Evolutionary conservation across 1,140 invertebrate genomes (phyloP).

Genomic region (Polyergus mexicanus): DNA sequence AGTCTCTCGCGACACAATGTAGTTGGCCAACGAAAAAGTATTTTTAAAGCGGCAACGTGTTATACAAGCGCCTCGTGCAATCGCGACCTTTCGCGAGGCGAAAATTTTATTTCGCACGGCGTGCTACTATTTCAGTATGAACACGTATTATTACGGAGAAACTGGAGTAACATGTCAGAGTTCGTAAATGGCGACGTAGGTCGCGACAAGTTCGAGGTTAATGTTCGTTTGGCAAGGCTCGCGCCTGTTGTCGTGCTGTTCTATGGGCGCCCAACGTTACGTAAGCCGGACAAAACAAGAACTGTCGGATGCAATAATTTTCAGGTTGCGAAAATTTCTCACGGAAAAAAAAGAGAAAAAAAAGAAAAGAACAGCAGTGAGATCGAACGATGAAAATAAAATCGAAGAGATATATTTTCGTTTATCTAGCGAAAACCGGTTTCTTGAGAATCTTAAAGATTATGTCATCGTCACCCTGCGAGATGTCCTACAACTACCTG

Average conservation of each 20-base stretch:
- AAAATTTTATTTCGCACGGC: conserved; percentile 14
- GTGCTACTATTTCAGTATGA: conserved; percentile 5
- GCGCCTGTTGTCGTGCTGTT: conserved; percentile 47
- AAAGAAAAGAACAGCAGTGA: conserved; percentile 18
- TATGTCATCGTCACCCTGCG: background rate
- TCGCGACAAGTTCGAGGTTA: conserved; percentile 75
- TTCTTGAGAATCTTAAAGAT: background rate
- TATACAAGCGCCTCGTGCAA: conserved; percentile 25
- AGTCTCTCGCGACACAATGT: conserved; percentile 55
- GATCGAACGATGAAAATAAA: conserved; percentile 3
- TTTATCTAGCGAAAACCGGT: background rate
- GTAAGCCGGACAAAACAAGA: conserved; percentile 28
- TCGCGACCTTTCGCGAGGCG: conserved; percentile 4
- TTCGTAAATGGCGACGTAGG: conserved; percentile 65
- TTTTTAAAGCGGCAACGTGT: conserved; percentile 49
- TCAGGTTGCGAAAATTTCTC: background rate
- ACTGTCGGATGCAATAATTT: conserved; percentile 16
- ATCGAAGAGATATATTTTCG: background rate
- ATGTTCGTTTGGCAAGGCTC: conserved; percentile 72
- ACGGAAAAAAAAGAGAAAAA: conserved; percentile 53
- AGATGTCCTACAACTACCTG: background rate
- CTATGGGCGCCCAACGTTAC: conserved; percentile 56
- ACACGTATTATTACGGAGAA: conserved; percentile 51
- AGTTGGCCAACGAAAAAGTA: conserved; percentile 53
- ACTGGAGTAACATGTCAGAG: conserved; percentile 40